Percentiles rank a stretch among this genome's conserved stretches.
Evolutionary conservation across 2,113 vertebrate species (phyloP).

Genomic region (Tenebrosternarchus preto): DNA sequence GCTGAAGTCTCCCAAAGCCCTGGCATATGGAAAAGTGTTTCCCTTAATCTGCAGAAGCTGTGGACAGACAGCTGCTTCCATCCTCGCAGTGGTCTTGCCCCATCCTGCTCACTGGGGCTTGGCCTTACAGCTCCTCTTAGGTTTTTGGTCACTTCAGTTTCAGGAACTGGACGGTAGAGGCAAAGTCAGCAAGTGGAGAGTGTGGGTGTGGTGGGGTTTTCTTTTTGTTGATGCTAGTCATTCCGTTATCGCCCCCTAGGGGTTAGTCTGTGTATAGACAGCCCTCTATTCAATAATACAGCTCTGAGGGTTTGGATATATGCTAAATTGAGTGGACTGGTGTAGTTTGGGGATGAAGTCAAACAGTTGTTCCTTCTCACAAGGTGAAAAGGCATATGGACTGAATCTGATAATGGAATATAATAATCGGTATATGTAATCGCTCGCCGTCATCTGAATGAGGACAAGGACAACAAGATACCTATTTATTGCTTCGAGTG

Average conservation of each 20-base stretch:
- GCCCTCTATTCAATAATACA: not conserved
- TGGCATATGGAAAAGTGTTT: too few species aligned
- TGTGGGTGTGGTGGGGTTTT: not conserved
- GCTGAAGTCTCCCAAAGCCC: constrained; percentile 45
- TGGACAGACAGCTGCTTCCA: not conserved
- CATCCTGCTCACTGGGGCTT: not conserved
- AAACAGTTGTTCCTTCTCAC: not conserved
- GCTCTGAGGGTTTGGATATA: not conserved
- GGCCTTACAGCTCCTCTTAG: not conserved
- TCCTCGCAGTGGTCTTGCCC: not conserved
- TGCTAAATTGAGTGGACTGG: not conserved
- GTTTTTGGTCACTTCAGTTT: constrained; percentile 7
- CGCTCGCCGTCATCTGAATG: not conserved
- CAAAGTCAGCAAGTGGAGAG: not conserved
- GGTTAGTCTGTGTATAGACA: constrained; percentile 6
- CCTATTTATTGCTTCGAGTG: constrained; percentile 5
- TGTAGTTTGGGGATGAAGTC: not conserved
- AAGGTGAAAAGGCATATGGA: not conserved
- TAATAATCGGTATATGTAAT: not conserved
- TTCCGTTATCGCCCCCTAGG: constrained; percentile 40
- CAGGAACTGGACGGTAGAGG: constrained; percentile 22
- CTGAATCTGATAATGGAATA: not conserved
- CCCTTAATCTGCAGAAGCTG: constrained; percentile 23
- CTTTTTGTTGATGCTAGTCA: constrained; percentile 19
- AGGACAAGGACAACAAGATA: not conserved